phyloP scores from a whole-genome alignment of 2,888 invertebrate species.

The Busseola fusca region DNA sequence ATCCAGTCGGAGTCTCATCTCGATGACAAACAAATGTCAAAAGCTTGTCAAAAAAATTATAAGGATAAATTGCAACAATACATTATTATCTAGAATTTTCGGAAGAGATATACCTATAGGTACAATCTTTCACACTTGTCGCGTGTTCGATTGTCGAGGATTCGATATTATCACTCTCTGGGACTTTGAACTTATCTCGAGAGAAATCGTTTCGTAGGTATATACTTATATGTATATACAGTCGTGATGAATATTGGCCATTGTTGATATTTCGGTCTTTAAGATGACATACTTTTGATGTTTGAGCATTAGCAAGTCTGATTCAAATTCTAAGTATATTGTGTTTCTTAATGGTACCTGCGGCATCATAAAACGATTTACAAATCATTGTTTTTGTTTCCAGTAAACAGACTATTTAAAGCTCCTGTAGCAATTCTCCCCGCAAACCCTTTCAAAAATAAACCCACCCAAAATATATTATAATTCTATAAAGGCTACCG shows the following conservation, averaged over 20 bases:
- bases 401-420: conserved; percentile 9
- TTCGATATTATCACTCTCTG: conserved; percentile 27
- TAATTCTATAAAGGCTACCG: conserved; percentile 52
- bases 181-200: conserved; percentile 58
- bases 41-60: too few species aligned
- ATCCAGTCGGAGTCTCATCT: too few species aligned
- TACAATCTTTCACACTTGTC: conserved; percentile 32
- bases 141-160: conserved; percentile 19
- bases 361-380: conserved; percentile 17
- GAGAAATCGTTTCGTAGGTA: conserved; percentile 49
- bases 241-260: conserved; percentile 47
- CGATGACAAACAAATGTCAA: too few species aligned
- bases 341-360: background rate
- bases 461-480: background rate
- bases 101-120: conserved; percentile 1
- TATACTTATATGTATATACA: too few species aligned
- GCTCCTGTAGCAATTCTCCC: conserved; percentile 22
- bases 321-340: conserved; percentile 1
- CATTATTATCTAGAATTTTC: too few species aligned
- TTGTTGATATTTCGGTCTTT: conserved; percentile 34
- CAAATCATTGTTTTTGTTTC: conserved; percentile 17
- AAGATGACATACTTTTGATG: conserved; percentile 49
- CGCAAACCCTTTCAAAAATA: conserved; percentile 24
- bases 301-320: conserved; percentile 19
- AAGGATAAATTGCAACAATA: background rate